Conservation (phyloP, 2,888 invertebrate species). For the Drosophila mayaguana region DNA sequence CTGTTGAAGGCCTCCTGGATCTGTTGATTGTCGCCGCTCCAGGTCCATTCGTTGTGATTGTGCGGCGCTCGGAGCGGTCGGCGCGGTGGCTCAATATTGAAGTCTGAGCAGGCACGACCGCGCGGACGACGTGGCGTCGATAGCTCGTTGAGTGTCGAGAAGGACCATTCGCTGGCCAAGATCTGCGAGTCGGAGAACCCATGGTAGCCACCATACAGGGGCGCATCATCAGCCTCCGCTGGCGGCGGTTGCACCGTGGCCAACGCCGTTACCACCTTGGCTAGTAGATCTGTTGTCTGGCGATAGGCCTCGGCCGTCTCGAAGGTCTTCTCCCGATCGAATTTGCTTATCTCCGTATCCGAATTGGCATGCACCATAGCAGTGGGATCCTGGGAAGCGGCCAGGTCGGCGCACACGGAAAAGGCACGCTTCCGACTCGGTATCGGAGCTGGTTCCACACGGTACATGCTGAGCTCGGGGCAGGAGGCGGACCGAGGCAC, state of each 20-base stretch:
- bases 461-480: constrained; percentile 90
- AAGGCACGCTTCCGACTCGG: constrained; percentile 87
- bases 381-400: constrained; percentile 48
- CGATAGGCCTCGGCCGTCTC: constrained; percentile 89
- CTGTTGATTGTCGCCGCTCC: constrained; percentile 85
- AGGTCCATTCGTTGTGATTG: constrained; percentile 85
- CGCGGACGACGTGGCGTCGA: constrained; percentile 83
- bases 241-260: constrained; percentile 87
- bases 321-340: constrained; percentile 91
- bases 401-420: constrained; percentile 87
- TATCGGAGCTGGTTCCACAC: constrained; percentile 86
- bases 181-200: constrained; percentile 91
- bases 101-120: constrained; percentile 88
- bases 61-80: constrained; percentile 65
- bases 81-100: constrained; percentile 77
- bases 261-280: constrained; percentile 91
- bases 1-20: constrained; percentile 84
- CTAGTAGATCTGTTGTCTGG: constrained; percentile 91
- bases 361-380: constrained; percentile 88
- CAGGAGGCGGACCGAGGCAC: constrained; percentile 88
- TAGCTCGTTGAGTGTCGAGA: constrained; percentile 80
- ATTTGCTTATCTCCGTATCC: constrained; percentile 91
- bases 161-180: constrained; percentile 89
- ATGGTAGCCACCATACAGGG: constrained; percentile 86
- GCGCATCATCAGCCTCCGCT: constrained; percentile 83